Conservation (phyloP, 2,113 vertebrate species). For the Globicephala melas region DNA sequence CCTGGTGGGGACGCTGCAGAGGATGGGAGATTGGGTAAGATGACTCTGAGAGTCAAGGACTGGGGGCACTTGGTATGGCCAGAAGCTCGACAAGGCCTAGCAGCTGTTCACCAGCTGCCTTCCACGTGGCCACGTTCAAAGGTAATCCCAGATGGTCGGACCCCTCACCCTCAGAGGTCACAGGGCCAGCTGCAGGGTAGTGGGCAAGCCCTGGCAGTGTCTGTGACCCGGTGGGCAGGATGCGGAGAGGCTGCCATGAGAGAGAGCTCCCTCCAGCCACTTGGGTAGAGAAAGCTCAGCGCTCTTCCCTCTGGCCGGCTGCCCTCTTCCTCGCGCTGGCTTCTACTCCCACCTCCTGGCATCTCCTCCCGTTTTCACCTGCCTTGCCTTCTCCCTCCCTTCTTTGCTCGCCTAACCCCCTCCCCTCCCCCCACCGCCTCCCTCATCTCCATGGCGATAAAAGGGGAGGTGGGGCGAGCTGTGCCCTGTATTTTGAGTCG, state of each 20-base stretch:
- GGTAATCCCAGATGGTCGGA: conserved; percentile 35
- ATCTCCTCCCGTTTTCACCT: background rate
- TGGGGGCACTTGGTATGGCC: background rate
- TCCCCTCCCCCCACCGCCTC: background rate
- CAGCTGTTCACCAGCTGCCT: conserved; percentile 57
- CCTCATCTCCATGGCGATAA: conserved; percentile 66
- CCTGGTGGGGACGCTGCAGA: background rate
- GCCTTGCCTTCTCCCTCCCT: background rate
- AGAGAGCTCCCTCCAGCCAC: background rate
- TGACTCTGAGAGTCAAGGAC: background rate
- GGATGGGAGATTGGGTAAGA: background rate
- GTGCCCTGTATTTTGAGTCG: conserved; percentile 59
- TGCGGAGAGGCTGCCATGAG: background rate
- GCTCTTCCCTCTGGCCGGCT: too few relatives aligned
- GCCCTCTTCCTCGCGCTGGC: fast-evolving
- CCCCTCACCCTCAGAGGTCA: conserved; percentile 38
- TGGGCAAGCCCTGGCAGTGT: background rate
- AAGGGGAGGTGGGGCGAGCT: conserved; percentile 49
- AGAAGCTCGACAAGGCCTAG: background rate
- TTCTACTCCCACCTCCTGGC: background rate
- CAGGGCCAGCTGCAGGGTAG: background rate
- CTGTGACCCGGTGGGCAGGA: background rate
- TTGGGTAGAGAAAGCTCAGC: background rate
- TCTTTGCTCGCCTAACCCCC: background rate
- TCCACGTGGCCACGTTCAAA: conserved; percentile 28